A percentile compares a stretch with the other conserved stretches of the same genome.
These are phyloP conservation scores for Octopus sinensis DNA, from an alignment of 1,140 invertebrate species.

Conservation along the genomic window DNA sequence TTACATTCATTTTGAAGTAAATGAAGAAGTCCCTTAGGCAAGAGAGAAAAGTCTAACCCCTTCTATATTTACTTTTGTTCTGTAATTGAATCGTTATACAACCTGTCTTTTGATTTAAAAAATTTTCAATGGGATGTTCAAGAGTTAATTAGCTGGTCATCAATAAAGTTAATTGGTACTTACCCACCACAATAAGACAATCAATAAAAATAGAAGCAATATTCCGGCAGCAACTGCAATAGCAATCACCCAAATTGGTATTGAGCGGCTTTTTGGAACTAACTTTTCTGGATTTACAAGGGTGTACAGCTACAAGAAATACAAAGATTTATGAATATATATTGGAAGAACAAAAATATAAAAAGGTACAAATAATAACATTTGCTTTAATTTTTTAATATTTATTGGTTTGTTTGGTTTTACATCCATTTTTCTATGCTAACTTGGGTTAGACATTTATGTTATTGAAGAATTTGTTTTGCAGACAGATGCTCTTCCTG, in stretches of 20 bases:
- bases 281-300: constrained; percentile 39
- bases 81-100: too few relatives aligned
- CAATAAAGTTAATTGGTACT: constrained; percentile 28
- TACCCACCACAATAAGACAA: constrained; percentile 44
- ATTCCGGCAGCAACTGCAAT: constrained; percentile 38
- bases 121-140: too few relatives aligned
- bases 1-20: not conserved
- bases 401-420: too few relatives aligned
- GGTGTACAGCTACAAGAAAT: constrained; percentile 32
- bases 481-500: too few relatives aligned
- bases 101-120: too few relatives aligned
- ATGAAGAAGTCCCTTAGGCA: not conserved
- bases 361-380: not conserved
- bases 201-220: constrained; percentile 36
- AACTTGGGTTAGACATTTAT: too few relatives aligned
- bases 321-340: constrained; percentile 6
- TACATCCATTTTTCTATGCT: too few relatives aligned
- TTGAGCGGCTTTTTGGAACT: constrained; percentile 27
- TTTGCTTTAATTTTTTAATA: not conserved
- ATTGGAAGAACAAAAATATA: not conserved
- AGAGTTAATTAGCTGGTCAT: not conserved
- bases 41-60: too few relatives aligned
- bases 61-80: too few relatives aligned
- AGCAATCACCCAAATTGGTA: constrained; percentile 43
- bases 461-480: too few relatives aligned